Evolutionary conservation across 1,140 invertebrate species (phyloP), one percentile per base, ranked within the genome.

Genomic region (Lysiphlebus fabarum): DNA sequence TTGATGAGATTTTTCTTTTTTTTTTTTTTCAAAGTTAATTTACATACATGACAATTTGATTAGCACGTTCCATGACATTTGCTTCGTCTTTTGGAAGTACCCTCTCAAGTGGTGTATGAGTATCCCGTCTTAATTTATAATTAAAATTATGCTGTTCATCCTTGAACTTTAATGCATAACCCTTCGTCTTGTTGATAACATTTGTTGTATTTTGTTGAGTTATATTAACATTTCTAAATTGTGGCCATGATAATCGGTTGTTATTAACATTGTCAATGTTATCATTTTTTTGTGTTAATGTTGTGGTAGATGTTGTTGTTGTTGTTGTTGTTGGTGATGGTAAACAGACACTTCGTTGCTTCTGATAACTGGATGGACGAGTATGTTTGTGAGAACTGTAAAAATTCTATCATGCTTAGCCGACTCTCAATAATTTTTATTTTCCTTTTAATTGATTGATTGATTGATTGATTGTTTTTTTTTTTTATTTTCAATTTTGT

Each of bases 31-130:
- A 51, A 3, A n/a, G 12, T 51, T 33, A 38, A 9, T 49, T 75
- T 82, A 89, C 88, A 83, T 90, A 91, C 88, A 89, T 90, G 74
- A 90, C 88, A 78, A 90, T 90, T 75, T 89, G 88, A 83, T 87
- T 90, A 72, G 89, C 89, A 74, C 86, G 84, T 81, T 90, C 87
- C 82, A 90, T 86, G 67, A 89, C 88, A 73, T 87, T 87, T 63
- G 86, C 84, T 81, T 90, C 87, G 72, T 89, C 86, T 65, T 85
- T 83, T 73, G 84, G 82, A 70, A 84, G 73, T 65, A 83, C 83
- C 62, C 82, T 76, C 71, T 83, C 81, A 58, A 82, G 79, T 64
- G 80, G 78, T 59, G 73, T 74, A 62, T 77, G 76, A 69, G 67
- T 76, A 66, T 76, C 77, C 65, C 72, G 73, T 63, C 73, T 76